Conservation (phyloP, 2,113 vertebrate species). For the Alethe castanea region DNA sequence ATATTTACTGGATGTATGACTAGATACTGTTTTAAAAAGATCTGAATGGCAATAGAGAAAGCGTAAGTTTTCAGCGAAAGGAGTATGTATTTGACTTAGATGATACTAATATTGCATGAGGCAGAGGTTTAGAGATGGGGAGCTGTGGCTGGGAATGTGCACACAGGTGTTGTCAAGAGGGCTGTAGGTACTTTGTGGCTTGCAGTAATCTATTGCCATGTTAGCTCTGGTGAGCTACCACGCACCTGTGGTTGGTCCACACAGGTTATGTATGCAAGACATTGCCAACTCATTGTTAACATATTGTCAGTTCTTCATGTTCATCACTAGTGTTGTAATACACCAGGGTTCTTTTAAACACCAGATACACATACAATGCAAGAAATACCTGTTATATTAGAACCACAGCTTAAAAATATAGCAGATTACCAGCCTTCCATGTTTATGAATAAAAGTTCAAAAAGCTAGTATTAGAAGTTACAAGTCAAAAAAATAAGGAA, state of each 20-base stretch:
- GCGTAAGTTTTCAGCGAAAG: neutral
- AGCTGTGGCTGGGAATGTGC: neutral
- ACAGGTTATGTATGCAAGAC: neutral
- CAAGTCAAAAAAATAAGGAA: neutral
- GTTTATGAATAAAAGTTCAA: neutral
- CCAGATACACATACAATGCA: neutral
- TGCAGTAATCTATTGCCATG: rapidly evolving
- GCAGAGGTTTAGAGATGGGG: neutral
- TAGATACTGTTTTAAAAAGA: neutral
- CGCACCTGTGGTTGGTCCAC: neutral
- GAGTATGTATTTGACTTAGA: neutral
- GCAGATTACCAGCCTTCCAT: neutral
- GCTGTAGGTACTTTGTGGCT: neutral
- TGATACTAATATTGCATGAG: neutral
- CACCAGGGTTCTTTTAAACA: neutral
- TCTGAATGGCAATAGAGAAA: neutral
- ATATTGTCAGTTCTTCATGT: neutral
- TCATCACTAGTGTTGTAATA: neutral
- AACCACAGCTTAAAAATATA: neutral
- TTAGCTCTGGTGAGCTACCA: neutral
- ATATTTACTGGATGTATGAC: neutral
- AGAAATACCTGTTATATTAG: neutral
- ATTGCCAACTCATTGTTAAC: neutral
- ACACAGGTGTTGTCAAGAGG: rapidly evolving
- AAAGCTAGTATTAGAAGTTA: neutral